These are phyloP conservation scores for Tribolium madens DNA, from an alignment of 1,140 invertebrate genomes.

Conservation along the genomic window DNA sequence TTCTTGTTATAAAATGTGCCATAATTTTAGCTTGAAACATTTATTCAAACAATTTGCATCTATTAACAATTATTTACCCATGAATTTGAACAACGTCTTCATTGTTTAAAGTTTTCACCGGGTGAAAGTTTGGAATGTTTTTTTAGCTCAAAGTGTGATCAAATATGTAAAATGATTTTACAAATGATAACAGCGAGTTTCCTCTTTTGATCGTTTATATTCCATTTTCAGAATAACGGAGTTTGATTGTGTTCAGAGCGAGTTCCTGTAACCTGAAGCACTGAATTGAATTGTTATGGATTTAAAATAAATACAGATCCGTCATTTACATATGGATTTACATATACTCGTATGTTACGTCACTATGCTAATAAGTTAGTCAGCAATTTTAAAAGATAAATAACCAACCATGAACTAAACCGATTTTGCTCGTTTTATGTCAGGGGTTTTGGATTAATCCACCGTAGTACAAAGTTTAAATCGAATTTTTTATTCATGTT, in stretches of 20 bases:
- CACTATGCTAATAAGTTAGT: constrained; percentile 36
- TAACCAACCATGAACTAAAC: neutral
- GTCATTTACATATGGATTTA: constrained; percentile 20
- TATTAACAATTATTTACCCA: neutral
- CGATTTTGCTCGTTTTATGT: neutral
- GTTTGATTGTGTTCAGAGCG: neutral
- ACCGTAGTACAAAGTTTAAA: neutral
- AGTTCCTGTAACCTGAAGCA: neutral
- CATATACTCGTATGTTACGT: constrained; percentile 16
- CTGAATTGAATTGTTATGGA: neutral
- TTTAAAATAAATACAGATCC: constrained; percentile 5
- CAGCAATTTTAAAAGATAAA: constrained; percentile 33
- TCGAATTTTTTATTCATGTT: neutral
- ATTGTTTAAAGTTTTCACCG: neutral
- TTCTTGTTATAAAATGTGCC: neutral
- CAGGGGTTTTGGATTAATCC: neutral
- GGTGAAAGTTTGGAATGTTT: constrained; percentile 19
- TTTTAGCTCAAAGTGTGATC: neutral
- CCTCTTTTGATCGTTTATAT: constrained; percentile 2
- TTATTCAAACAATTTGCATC: constrained; percentile 11
- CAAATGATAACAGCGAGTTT: neutral
- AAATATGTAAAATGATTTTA: constrained; percentile 11
- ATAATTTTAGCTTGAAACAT: neutral
- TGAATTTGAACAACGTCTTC: neutral
- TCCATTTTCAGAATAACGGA: constrained; percentile 3